phyloP scores from a whole-genome alignment of 2,797 vertebrate species.

The Erithacus rubecula region DNA sequence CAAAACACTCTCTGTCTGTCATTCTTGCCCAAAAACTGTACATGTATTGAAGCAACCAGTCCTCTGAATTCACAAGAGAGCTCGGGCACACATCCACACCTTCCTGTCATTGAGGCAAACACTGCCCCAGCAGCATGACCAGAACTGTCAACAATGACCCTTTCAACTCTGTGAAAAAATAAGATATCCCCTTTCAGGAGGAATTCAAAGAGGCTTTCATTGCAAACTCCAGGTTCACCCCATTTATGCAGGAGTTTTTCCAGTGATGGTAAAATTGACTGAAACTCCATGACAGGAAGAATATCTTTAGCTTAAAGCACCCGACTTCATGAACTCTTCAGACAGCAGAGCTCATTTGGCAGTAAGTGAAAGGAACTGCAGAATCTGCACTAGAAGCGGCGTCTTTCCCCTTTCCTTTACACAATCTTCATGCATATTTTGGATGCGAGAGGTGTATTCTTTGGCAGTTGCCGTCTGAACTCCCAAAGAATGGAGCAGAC shows the following conservation, averaged over 20 bases:
- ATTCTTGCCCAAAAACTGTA: fast-evolving
- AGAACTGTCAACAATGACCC: not conserved
- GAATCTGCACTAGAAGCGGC: not conserved
- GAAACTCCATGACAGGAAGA: not conserved
- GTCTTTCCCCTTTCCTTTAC: not conserved
- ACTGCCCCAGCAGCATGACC: fast-evolving
- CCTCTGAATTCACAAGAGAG: not conserved
- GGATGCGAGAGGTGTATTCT: not conserved
- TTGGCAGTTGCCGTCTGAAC: not conserved
- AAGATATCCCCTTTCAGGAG: not conserved
- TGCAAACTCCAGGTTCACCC: not conserved
- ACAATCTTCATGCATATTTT: not conserved
- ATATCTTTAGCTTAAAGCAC: not conserved
- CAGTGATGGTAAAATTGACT: not conserved
- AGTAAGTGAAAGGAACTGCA: not conserved
- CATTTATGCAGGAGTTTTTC: not conserved
- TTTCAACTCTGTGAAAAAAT: not conserved
- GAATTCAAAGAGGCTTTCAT: not conserved
- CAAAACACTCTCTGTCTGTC: not conserved
- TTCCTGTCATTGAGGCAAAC: not conserved
- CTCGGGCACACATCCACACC: not conserved
- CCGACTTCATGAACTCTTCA: not conserved
- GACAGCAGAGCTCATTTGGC: not conserved
- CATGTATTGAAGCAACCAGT: not conserved
- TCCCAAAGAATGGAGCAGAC: not conserved